These are phyloP conservation scores for Lepus townsendii DNA, from an alignment of 2,797 vertebrate species.

Conservation along the genomic window DNA sequence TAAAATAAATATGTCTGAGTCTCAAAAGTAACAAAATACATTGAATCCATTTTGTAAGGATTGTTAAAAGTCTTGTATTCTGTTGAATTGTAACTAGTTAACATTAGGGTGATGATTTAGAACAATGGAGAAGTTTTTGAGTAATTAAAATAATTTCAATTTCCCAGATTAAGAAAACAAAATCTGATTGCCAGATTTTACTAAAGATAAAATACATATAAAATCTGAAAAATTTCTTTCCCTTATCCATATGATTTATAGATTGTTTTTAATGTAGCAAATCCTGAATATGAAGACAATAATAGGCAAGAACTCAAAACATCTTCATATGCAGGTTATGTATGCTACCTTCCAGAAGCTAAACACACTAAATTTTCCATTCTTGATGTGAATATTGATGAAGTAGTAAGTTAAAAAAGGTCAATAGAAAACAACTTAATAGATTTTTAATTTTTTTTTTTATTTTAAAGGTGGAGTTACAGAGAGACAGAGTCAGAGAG, in stretches of 20 bases:
- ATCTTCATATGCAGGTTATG: not conserved
- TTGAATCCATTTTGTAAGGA: constrained; percentile 51
- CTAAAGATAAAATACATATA: constrained; percentile 6
- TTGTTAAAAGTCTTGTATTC: constrained; percentile 49
- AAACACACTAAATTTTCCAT: no score
- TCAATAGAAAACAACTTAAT: not conserved
- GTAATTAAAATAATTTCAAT: not conserved
- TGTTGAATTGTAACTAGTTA: not conserved
- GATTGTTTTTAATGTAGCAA: not conserved
- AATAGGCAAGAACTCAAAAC: not conserved
- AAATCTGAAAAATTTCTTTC: constrained; percentile 39
- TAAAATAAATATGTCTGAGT: constrained; percentile 61
- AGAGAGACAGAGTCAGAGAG: no score
- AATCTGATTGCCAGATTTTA: not conserved
- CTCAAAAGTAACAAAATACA: constrained; percentile 35
- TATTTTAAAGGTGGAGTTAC: no score
- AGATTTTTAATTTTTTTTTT: no score
- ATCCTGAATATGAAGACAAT: not conserved
- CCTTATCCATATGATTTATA: not conserved
- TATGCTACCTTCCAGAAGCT: not conserved
- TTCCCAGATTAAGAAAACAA: not conserved
- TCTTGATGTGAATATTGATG: no score
- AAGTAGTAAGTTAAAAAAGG: no score
- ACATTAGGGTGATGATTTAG: not conserved
- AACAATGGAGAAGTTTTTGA: not conserved